Evolutionary conservation across 2,888 invertebrate species (phyloP), one percentile per base, ranked within the genome.

Genomic region (Apotomis turbidana): DNA sequence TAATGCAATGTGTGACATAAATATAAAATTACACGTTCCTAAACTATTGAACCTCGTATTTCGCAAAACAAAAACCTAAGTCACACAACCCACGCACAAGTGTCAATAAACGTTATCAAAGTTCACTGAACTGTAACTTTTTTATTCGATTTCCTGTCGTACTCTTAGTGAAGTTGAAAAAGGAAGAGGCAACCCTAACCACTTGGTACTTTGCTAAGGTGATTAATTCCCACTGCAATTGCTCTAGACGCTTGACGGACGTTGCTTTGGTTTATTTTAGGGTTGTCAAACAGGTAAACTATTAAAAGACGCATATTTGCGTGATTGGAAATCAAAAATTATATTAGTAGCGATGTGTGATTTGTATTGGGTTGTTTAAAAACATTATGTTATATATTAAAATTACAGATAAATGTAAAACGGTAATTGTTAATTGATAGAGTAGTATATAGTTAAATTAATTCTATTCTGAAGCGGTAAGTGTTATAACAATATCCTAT

Each of bases 161-260:
- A 13, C 15, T 62, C 44, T 54, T 10, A 13, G 27, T 52, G 49
- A 68, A 63, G 46, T 52, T 62, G 72, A 68, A 72, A 72, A 52
- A 46, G 58, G 58, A 55, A 38, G 12, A 41, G 57, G 46, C 58
- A 59, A 58, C 68, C 68, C 68, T 62, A 38, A 62, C 62, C 74
- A 75, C 70, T 68, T 57, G 70, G 61, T 74, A 69, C 73, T 73
- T 64, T 73, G 67, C 67, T 71, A 46, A 69, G 61, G 75, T 79
- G 78, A 78, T 79, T 78, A 77, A 80, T 79, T 74, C 76, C 76
- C 75, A 73, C 69, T 73, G 60, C 74, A 74, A 77, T 77, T 72
- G 72, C 74, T 71, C 72, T 74, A 74, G 79, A 78, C 78, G 80
- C 76, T 76, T 80, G 76, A 76, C 74, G 78, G 79, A 76, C 77